Percentiles rank a stretch among this genome's conserved stretches.
Conservation (phyloP, 2,113 vertebrate genomes). For the Alectura lathami region DNA sequence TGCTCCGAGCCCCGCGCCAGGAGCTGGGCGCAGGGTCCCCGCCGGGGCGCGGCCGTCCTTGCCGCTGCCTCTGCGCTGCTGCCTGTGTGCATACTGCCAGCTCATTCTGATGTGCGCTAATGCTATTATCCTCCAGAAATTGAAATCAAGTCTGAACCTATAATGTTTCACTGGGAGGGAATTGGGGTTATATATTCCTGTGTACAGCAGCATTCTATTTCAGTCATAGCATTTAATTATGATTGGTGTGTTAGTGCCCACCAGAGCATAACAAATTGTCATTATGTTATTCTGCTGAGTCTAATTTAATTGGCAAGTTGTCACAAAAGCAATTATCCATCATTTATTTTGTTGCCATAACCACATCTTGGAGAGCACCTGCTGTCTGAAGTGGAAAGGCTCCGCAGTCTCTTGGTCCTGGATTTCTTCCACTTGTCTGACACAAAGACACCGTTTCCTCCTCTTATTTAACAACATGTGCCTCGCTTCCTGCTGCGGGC, state of each 20-base stretch:
- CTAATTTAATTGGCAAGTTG: slow-evolving; percentile 98
- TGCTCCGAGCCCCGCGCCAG: neutral
- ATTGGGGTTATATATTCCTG: slow-evolving; percentile 89
- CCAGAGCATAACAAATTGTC: slow-evolving; percentile 96
- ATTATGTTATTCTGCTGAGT: slow-evolving; percentile 96
- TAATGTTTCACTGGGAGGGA: slow-evolving; percentile 85
- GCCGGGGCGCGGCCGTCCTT: slow-evolving; percentile 6
- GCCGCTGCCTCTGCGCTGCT: slow-evolving; percentile 21
- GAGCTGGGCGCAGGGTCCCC: neutral
- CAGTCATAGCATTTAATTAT: slow-evolving; percentile 94
- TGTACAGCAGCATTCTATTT: slow-evolving; percentile 84
- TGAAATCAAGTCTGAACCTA: slow-evolving; percentile 86
- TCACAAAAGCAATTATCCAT: slow-evolving; percentile 97
- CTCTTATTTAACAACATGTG: slow-evolving; percentile 59
- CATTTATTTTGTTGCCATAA: slow-evolving; percentile 97
- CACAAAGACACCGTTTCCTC: slow-evolving; percentile 75
- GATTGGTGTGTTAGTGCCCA: slow-evolving; percentile 96
- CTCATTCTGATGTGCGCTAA: slow-evolving; percentile 78
- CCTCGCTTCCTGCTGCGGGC: slow-evolving; percentile 41
- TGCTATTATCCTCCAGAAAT: slow-evolving; percentile 85
- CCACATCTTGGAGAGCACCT: slow-evolving; percentile 92
- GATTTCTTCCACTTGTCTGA: slow-evolving; percentile 74
- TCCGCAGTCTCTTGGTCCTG: slow-evolving; percentile 73
- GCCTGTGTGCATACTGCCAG: slow-evolving; percentile 58
- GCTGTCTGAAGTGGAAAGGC: slow-evolving; percentile 82